Evolutionary conservation across 2,888 invertebrate species (phyloP).

Genomic region (Torymus texanus): DNA sequence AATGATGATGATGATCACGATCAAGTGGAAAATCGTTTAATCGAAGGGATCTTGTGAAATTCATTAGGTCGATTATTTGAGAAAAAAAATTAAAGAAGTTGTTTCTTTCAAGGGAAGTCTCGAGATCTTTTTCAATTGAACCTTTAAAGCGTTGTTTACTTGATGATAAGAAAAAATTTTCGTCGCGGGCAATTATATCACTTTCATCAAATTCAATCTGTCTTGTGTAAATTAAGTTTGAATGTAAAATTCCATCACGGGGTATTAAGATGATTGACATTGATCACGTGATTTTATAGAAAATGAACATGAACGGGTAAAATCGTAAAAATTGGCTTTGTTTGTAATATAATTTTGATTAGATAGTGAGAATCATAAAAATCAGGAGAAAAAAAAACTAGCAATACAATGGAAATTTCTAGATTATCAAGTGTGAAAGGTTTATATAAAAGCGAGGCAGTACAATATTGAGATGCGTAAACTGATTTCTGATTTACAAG

Average conservation of each 20-base stretch:
- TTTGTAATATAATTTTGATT: conserved; percentile 21
- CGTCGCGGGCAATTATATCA: conserved; percentile 72
- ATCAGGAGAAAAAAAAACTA: neutral
- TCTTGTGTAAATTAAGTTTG: conserved; percentile 56
- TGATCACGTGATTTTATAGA: conserved; percentile 34
- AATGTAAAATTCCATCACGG: conserved; percentile 45
- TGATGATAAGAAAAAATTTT: conserved; percentile 73
- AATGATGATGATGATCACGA: neutral
- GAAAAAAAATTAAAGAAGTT: conserved; percentile 58
- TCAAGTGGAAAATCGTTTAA: conserved; percentile 45
- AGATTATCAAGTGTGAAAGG: conserved; percentile 52
- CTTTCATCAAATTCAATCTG: conserved; percentile 70
- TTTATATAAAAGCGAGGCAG: conserved; percentile 37
- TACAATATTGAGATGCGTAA: conserved; percentile 53
- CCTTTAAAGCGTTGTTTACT: conserved; percentile 66
- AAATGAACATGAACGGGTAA: conserved; percentile 4
- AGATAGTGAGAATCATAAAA: conserved; percentile 46
- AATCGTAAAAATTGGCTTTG: conserved; percentile 12
- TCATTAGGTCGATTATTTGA: conserved; percentile 17
- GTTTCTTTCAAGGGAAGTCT: conserved; percentile 60
- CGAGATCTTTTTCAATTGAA: conserved; percentile 29
- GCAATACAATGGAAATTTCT: conserved; percentile 50
- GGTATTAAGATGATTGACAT: conserved; percentile 38
- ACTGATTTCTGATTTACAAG: conserved; percentile 57
- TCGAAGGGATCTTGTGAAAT: conserved; percentile 12